Conservation (phyloP, 1,140 invertebrate species). For the Pseudachorutes palmiensis region DNA sequence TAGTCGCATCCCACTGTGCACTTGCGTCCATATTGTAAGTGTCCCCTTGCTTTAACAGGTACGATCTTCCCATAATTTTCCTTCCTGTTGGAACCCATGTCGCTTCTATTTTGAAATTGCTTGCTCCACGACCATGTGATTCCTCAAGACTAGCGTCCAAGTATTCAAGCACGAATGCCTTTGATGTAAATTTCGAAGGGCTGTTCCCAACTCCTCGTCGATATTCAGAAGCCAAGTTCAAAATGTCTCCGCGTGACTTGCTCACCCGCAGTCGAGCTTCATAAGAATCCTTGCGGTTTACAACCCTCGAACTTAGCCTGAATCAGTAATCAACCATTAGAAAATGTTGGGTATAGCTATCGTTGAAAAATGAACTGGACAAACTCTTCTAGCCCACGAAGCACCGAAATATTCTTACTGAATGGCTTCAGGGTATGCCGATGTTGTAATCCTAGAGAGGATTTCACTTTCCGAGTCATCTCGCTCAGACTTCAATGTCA, state of each 20-base stretch:
- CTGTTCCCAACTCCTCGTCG: neutral
- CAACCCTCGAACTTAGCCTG: neutral
- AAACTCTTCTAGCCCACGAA: no score
- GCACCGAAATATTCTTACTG: slow-evolving; percentile 22
- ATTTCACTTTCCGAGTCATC: slow-evolving; percentile 18
- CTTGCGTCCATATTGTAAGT: slow-evolving; percentile 23
- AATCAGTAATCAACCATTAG: neutral
- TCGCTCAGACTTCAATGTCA: slow-evolving; percentile 17
- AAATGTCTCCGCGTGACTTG: neutral
- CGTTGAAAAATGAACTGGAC: neutral
- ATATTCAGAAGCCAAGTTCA: slow-evolving; percentile 11
- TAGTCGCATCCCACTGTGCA: slow-evolving; percentile 33
- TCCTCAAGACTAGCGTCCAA: slow-evolving; percentile 23
- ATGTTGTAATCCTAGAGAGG: slow-evolving; percentile 20
- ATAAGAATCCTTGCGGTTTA: neutral
- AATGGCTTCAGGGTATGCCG: slow-evolving; percentile 19
- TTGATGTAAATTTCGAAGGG: slow-evolving; percentile 15
- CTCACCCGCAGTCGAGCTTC: neutral
- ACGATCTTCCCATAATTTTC: slow-evolving; percentile 16
- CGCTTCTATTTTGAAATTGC: slow-evolving; percentile 19
- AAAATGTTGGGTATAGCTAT: neutral
- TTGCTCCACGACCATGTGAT: neutral
- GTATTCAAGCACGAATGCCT: slow-evolving; percentile 23
- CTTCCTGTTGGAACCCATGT: slow-evolving; percentile 25
- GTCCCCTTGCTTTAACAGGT: slow-evolving; percentile 13